These are phyloP conservation scores for Orthosia gracilis DNA, from an alignment of 2,888 invertebrate genomes.

Conservation along the genomic window DNA sequence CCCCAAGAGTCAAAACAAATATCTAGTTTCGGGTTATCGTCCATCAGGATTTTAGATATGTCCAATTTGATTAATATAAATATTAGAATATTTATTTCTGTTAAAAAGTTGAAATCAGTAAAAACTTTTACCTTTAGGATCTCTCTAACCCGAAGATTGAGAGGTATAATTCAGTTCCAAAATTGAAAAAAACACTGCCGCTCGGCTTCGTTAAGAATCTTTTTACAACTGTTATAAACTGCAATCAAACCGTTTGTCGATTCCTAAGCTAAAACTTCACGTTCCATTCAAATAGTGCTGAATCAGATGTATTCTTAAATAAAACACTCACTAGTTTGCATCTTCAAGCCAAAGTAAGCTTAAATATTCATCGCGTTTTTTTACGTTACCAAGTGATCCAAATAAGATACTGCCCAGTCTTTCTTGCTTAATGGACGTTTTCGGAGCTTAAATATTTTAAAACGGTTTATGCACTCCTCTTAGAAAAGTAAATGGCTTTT, in stretches of 20 bases:
- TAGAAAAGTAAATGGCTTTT: conserved; percentile 26
- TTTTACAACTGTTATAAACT: neutral
- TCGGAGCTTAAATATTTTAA: conserved; percentile 47
- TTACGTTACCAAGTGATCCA: conserved; percentile 28
- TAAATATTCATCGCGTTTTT: conserved; percentile 35
- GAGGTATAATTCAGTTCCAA: no score
- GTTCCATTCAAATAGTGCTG: neutral
- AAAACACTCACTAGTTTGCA: neutral
- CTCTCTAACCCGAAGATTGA: no score
- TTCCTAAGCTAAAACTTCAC: neutral
- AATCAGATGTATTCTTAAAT: neutral
- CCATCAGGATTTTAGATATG: no score
- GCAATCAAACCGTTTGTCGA: neutral
- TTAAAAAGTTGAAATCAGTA: no score
- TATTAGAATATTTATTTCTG: no score
- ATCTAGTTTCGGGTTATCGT: no score
- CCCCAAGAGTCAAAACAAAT: no score
- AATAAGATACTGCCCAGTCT: conserved; percentile 45
- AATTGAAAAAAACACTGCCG: no score
- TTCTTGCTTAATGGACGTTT: conserved; percentile 46
- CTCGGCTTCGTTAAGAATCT: no score
- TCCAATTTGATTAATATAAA: no score
- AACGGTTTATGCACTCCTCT: conserved; percentile 29
- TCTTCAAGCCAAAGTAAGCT: conserved; percentile 10
- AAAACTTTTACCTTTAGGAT: no score